Percentiles rank a stretch among this genome's conserved stretches.
These are phyloP conservation scores for Eupithecia subfuscata DNA, from an alignment of 2,888 invertebrate species.

Conservation along the genomic window DNA sequence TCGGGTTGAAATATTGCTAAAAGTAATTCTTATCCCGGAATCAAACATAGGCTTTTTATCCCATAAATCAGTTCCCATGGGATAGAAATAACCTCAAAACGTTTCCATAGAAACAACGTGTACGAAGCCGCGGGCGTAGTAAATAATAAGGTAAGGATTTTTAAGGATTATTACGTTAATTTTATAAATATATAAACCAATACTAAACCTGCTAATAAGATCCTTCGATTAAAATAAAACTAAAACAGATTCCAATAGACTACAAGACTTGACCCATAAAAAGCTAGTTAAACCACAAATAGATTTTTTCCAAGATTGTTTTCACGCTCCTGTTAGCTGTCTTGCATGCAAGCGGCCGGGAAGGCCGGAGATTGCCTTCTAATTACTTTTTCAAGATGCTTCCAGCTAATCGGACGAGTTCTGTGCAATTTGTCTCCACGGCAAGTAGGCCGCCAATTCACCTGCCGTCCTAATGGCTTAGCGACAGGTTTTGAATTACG, in stretches of 20 bases:
- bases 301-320: slow-evolving; percentile 54
- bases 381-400: slow-evolving; percentile 52
- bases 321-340: slow-evolving; percentile 64
- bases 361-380: slow-evolving; percentile 68
- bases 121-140: too few species aligned
- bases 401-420: slow-evolving; percentile 38
- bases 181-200: too few species aligned
- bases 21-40: too few species aligned
- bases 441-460: slow-evolving; percentile 46
- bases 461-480: slow-evolving; percentile 28
- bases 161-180: too few species aligned
- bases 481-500: slow-evolving; percentile 14
- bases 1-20: too few species aligned
- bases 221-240: not conserved
- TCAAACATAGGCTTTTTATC: too few species aligned
- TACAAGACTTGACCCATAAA: not conserved
- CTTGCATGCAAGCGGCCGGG: slow-evolving; percentile 53
- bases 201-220: not conserved
- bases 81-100: too few species aligned
- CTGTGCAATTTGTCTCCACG: slow-evolving; percentile 54
- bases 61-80: too few species aligned
- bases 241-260: not conserved
- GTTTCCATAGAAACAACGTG: too few species aligned
- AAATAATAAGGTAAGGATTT: too few species aligned
- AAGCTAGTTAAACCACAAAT: slow-evolving; percentile 2